phyloP scores from a whole-genome alignment of 2,113 vertebrate species.

The Asarcornis scutulata region DNA sequence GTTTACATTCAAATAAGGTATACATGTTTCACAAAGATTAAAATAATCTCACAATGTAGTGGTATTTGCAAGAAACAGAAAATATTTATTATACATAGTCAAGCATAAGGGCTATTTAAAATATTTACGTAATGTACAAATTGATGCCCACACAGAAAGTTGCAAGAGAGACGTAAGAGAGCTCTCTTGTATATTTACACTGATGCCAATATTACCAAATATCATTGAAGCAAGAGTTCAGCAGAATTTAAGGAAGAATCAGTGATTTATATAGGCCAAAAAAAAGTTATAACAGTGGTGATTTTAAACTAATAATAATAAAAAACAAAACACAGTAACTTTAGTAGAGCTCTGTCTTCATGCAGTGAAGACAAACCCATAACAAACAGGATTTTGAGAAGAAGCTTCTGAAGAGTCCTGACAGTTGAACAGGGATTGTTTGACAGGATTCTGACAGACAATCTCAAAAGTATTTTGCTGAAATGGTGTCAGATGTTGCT shows the following conservation, averaged over 20 bases:
- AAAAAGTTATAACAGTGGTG: not conserved
- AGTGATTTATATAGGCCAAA: not conserved
- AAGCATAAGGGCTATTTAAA: not conserved
- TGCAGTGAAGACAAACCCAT: not conserved
- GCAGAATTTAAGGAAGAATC: not conserved
- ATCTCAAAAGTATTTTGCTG: not conserved
- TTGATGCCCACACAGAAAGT: not conserved
- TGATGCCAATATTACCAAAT: not conserved
- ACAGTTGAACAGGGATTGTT: not conserved
- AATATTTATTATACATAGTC: not conserved
- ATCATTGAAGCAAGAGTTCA: not conserved
- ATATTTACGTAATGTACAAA: not conserved
- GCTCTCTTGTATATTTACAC: not conserved
- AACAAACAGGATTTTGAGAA: not conserved
- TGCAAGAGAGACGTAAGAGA: not conserved
- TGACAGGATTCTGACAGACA: conserved; percentile 7
- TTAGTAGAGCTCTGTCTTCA: not conserved
- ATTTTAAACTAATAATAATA: not conserved
- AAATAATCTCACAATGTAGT: not conserved
- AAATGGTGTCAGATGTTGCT: not conserved
- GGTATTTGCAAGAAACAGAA: not conserved
- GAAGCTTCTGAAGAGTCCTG: not conserved
- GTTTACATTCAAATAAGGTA: not conserved
- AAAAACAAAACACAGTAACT: not conserved
- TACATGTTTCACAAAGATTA: not conserved